Conservation (phyloP, 2,113 vertebrate species). For the Microcebus jonahi region DNA sequence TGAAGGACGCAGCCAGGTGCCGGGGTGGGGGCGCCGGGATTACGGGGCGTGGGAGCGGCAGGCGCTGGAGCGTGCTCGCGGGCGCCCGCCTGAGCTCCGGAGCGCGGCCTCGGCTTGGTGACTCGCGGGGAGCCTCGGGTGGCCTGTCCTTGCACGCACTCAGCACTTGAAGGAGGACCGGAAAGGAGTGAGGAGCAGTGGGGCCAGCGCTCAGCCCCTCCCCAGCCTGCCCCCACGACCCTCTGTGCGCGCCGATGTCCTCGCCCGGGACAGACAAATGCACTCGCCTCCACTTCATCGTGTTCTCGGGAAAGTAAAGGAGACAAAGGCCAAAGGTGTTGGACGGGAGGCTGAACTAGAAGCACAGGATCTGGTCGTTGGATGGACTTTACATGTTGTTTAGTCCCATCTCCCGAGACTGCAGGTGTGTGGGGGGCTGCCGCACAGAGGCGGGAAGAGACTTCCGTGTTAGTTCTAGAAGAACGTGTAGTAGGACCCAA, state of each 20-base stretch:
- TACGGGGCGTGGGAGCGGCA: fast-evolving
- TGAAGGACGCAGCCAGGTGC: fast-evolving
- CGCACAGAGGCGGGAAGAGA: background rate
- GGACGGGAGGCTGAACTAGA: background rate
- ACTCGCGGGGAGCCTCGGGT: background rate
- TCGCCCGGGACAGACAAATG: fast-evolving
- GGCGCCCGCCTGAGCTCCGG: background rate
- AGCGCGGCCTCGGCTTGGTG: background rate
- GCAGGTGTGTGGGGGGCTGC: background rate
- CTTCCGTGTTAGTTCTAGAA: background rate
- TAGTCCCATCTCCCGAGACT: background rate
- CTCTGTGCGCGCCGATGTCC: fast-evolving
- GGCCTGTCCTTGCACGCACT: background rate
- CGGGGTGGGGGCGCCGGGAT: background rate
- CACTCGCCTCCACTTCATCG: fast-evolving
- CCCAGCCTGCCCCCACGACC: background rate
- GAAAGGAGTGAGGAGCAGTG: fast-evolving
- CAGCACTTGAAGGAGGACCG: background rate
- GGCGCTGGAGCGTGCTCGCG: fast-evolving
- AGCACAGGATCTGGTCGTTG: fast-evolving
- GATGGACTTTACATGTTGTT: fast-evolving
- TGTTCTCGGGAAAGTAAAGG: fast-evolving
- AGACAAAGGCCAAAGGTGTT: background rate
- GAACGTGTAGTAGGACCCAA: background rate
- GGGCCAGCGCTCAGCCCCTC: fast-evolving